Percentiles rank a stretch among this genome's conserved stretches.
These are phyloP conservation scores for Petrolisthes manimaculis DNA, from an alignment of 2,888 invertebrate species.

Conservation along the genomic window DNA sequence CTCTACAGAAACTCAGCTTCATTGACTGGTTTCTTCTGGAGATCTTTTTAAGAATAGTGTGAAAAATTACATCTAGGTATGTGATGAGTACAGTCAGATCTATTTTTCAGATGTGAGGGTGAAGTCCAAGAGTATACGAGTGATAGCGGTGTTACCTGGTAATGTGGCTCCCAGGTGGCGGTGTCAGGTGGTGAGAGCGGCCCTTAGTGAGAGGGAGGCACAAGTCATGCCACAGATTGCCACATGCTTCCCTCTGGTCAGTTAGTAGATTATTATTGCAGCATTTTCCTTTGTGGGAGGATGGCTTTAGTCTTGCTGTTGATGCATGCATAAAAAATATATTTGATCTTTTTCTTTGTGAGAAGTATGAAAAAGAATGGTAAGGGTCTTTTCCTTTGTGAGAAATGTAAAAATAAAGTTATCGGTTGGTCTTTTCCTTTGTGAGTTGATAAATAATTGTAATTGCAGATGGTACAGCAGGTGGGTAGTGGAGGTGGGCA, in stretches of 20 bases:
- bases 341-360: background rate
- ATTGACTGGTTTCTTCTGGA: too few relatives aligned
- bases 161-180: slow-evolving; percentile 50
- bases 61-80: background rate
- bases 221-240: slow-evolving; percentile 39
- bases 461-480: slow-evolving; percentile 49
- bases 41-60: background rate
- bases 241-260: slow-evolving; percentile 51
- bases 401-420: background rate
- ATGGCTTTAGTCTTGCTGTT: background rate
- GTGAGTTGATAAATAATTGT: background rate
- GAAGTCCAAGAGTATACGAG: slow-evolving; percentile 28
- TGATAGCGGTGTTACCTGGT: slow-evolving; percentile 31
- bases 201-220: slow-evolving; percentile 31
- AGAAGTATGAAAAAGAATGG: background rate
- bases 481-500: slow-evolving; percentile 34
- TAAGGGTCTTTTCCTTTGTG: background rate
- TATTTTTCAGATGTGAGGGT: slow-evolving; percentile 39
- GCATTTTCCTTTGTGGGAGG: background rate
- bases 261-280: background rate
- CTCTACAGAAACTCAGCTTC: too few relatives aligned
- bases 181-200: slow-evolving; percentile 42
- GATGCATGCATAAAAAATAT: background rate
- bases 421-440: too few relatives aligned
- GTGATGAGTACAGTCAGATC: background rate